Percentiles rank a stretch among this genome's conserved stretches.
Evolutionary conservation across 2,113 vertebrate species (phyloP).

Genomic region (Megalops atlanticus): DNA sequence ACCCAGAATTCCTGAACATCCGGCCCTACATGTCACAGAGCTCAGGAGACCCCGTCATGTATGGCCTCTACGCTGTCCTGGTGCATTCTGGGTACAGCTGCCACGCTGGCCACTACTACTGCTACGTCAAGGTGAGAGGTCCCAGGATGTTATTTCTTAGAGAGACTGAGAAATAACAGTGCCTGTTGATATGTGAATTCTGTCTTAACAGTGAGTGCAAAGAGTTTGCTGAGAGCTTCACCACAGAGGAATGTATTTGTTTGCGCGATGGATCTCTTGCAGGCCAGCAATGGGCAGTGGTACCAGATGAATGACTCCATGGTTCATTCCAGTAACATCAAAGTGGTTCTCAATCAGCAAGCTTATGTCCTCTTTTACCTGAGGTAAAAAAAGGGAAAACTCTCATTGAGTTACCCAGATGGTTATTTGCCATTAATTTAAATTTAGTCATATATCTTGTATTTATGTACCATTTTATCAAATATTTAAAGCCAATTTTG

Average conservation of each 20-base stretch:
- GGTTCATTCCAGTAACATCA: constrained; percentile 89
- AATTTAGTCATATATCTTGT: not conserved
- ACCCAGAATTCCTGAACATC: constrained; percentile 88
- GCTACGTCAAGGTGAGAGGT: constrained; percentile 87
- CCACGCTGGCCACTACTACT: constrained; percentile 94
- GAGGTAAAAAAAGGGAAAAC: constrained; percentile 66
- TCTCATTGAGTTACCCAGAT: not conserved
- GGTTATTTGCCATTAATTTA: not conserved
- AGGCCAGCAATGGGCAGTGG: constrained; percentile 97
- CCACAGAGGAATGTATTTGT: too few relatives aligned
- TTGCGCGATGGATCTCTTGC: not conserved
- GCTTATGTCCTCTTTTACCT: constrained; percentile 95
- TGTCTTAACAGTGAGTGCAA: too few relatives aligned
- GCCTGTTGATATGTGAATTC: too few relatives aligned
- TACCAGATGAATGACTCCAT: constrained; percentile 95
- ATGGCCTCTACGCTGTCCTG: constrained; percentile 88
- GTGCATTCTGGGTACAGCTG: constrained; percentile 95
- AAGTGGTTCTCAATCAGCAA: constrained; percentile 95
- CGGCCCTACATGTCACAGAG: constrained; percentile 92
- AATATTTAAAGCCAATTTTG: not conserved
- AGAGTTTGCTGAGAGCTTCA: too few relatives aligned
- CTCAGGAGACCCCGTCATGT: constrained; percentile 80
- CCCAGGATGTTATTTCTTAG: not conserved
- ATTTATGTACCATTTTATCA: not conserved
- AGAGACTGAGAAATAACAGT: too few relatives aligned